Conservation (phyloP, 2,113 vertebrate species). For the Python bivittatus region DNA sequence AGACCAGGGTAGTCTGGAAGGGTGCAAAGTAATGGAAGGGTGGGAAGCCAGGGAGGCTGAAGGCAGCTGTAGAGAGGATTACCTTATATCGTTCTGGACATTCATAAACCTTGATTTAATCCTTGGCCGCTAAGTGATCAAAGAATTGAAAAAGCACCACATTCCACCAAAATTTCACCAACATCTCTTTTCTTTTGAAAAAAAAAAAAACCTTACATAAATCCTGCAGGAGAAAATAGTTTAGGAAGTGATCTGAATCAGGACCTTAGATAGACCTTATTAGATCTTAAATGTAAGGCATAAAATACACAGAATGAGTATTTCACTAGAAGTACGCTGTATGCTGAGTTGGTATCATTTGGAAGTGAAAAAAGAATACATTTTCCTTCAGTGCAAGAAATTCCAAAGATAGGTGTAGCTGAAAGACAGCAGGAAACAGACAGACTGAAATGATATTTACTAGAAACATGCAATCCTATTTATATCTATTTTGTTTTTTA, state of each 20-base stretch:
- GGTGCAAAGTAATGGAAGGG: no score
- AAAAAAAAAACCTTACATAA: background rate
- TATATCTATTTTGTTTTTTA: background rate
- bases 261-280: background rate
- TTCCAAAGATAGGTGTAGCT: background rate
- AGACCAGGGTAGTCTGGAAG: no score
- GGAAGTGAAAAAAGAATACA: background rate
- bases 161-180: background rate
- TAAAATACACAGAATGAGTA: background rate
- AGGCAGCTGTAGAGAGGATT: no score
- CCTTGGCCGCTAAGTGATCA: background rate
- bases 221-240: background rate
- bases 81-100: background rate
- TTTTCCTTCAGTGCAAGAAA: background rate
- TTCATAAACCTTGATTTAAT: background rate
- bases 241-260: slow-evolving; percentile 4
- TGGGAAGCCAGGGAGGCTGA: no score
- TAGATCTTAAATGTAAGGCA: background rate
- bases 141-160: background rate
- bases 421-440: background rate
- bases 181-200: background rate
- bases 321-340: background rate
- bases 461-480: background rate
- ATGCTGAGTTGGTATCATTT: background rate
- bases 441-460: background rate